Base-by-base conservation (phyloP, 2,888 invertebrate genomes). In the Tetranychus truncatus region DNA sequence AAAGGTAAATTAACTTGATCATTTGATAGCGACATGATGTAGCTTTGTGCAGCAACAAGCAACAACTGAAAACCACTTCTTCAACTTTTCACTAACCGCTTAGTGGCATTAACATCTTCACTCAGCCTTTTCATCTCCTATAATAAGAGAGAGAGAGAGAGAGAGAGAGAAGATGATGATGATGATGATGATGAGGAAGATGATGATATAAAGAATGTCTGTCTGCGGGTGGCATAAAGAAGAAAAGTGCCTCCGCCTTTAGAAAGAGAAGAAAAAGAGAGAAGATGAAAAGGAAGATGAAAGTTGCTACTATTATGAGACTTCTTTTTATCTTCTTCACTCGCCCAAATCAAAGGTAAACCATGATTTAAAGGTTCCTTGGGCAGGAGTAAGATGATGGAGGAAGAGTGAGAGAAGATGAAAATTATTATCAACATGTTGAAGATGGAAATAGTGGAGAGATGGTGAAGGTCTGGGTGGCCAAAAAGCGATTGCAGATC, bases 1-100 rank as follows among this genome's bases (percentile, higher is more conserved):
- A 78, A 79, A 11, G 78, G 79, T 9, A 9, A 24, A 67, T 67
- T 24, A 21, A 24, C 9, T 67, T 20, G 24, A 18, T 67, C 67
- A 2, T 8, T 18, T 67, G 24, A 18, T 18, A 21, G 21, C 8
- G 67, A 67, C 24, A 24, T 21, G 67, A 67, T 67, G 20, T 66
- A 18, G 66, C 15, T 66, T 66, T 34, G 34, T 34, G 5, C 34
- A 34, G 34, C 34, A 34, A 34, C 34, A 34, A 34, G 34, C 34
- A 34, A 34, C 34, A 34, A 34, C 34, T 34, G 5, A 34, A 34
- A 34, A 34, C 34, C 34, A 34, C 34, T 34, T 34, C 34, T 34
- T 34, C 34, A 34, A 34, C 34, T 34, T 34, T 34, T 34, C 34
- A 3, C 34, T 34, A 34, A 34, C 34, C 34, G 34, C 34, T 34